Conservation (phyloP, 1,140 invertebrate species). For the Aphis craccivora region DNA sequence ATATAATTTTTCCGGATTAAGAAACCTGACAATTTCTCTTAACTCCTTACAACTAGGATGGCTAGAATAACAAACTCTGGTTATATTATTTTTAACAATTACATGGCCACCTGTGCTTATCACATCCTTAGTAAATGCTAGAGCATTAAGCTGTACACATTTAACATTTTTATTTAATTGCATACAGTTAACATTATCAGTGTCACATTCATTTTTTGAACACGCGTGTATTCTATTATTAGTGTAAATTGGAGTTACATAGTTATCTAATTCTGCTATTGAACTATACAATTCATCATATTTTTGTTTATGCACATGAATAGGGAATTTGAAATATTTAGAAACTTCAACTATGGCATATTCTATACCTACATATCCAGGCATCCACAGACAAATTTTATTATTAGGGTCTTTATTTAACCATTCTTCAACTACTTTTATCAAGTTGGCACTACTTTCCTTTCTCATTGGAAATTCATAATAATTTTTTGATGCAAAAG, state of each 20-base stretch:
- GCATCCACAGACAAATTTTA: constrained; percentile 22
- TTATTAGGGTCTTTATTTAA: neutral
- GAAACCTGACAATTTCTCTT: neutral
- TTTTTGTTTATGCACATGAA: constrained; percentile 21
- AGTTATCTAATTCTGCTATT: neutral
- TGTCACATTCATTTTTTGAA: neutral
- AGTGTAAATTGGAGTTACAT: neutral
- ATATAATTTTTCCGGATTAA: neutral
- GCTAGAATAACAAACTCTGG: constrained; percentile 8
- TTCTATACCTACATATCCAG: constrained; percentile 1
- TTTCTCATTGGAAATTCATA: constrained; percentile 1
- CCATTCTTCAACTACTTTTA: constrained; percentile 17
- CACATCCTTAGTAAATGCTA: constrained; percentile 10
- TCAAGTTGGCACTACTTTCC: constrained; percentile 8
- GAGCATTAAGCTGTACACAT: neutral
- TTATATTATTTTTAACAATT: neutral
- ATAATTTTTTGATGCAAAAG: constrained; percentile 29
- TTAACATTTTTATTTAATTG: constrained; percentile 8
- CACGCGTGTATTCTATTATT: constrained; percentile 20
- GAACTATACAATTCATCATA: constrained; percentile 20
- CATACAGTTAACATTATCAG: neutral
- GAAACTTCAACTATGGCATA: constrained; percentile 18
- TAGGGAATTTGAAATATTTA: neutral
- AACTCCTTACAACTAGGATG: constrained; percentile 2
- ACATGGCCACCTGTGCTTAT: neutral